Evolutionary conservation across 2,888 invertebrate species (phyloP).

Genomic region (Pasiphila rectangulata): DNA sequence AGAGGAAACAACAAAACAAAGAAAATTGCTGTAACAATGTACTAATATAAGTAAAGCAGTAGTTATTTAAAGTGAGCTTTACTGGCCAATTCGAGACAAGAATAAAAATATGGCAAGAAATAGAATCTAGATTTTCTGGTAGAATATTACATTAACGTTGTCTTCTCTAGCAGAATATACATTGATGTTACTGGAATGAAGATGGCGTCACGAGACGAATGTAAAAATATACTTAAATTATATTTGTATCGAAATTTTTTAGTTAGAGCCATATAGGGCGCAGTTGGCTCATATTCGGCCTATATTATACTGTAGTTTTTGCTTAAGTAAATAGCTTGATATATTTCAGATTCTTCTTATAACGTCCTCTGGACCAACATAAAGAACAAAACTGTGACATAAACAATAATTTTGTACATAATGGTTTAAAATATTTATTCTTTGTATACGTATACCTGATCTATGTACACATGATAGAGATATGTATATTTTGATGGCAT

Average conservation of each 20-base stretch:
- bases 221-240: background rate
- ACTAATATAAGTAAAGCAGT: too few species aligned
- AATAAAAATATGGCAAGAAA: background rate
- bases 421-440: constrained; percentile 39
- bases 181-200: background rate
- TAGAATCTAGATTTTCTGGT: background rate
- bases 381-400: constrained; percentile 71
- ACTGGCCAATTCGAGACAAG: background rate
- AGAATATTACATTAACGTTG: background rate
- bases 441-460: constrained; percentile 47
- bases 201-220: background rate
- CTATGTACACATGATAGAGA: constrained; percentile 43
- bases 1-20: constrained; percentile 27
- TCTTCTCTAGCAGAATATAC: too few species aligned
- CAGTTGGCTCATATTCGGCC: background rate
- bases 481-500: constrained; percentile 28
- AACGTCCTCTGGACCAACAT: constrained; percentile 50
- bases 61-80: background rate
- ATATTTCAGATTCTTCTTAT: constrained; percentile 38
- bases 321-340: constrained; percentile 1
- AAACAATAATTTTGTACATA: constrained; percentile 77
- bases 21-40: too few species aligned
- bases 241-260: background rate
- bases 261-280: background rate
- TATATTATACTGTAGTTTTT: constrained; percentile 1